These are phyloP conservation scores for Eristalis pertinax DNA, from an alignment of 2,888 invertebrate species.

Conservation along the genomic window DNA sequence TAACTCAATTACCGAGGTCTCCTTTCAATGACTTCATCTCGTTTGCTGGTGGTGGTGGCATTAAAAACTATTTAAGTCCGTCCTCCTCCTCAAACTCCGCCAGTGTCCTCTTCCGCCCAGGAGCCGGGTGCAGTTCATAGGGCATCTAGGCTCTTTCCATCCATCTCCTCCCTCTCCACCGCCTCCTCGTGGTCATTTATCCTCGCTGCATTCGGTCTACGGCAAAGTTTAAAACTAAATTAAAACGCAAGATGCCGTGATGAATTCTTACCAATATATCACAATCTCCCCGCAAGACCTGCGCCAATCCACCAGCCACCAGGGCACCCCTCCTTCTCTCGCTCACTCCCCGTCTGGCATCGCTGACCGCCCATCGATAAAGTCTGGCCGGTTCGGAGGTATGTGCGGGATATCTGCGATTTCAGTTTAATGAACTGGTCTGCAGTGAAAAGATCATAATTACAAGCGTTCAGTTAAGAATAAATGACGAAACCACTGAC, in stretches of 20 bases:
- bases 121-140: constrained; percentile 19
- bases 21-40: constrained; percentile 68
- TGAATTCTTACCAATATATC: constrained; percentile 71
- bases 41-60: constrained; percentile 57
- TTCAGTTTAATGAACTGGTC: constrained; percentile 70
- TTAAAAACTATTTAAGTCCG: constrained; percentile 70
- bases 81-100: constrained; percentile 17
- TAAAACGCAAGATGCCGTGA: constrained; percentile 71
- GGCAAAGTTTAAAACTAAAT: constrained; percentile 71
- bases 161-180: not conserved
- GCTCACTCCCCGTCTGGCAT: not conserved
- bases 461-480: constrained; percentile 68
- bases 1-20: constrained; percentile 67
- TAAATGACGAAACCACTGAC: constrained; percentile 43
- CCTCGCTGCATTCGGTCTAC: constrained; percentile 50
- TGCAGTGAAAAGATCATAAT: constrained; percentile 72
- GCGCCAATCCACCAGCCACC: not conserved
- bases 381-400: constrained; percentile 5
- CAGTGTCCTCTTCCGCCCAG: not conserved
- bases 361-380: not conserved
- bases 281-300: constrained; percentile 25
- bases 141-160: constrained; percentile 39
- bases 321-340: not conserved
- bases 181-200: constrained; percentile 42
- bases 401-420: constrained; percentile 33